Conservation (phyloP, 2,113 vertebrate species). For the Ancistrus triradiatus region DNA sequence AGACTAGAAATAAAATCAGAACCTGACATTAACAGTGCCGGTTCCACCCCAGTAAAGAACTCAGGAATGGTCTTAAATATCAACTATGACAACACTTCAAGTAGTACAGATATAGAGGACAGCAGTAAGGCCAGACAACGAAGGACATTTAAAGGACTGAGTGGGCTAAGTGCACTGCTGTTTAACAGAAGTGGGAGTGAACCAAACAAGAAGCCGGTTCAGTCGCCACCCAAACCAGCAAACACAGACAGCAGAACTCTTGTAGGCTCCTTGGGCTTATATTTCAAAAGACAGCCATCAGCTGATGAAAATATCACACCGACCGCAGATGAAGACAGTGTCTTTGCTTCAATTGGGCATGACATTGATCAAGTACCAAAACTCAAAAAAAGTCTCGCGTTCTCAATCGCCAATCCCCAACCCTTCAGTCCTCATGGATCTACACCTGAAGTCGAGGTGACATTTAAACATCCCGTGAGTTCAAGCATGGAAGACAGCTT, state of each 20-base stretch:
- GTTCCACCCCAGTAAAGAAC: conserved; percentile 6
- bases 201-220: conserved; percentile 8
- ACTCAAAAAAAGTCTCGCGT: conserved; percentile 8
- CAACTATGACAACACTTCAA: conserved; percentile 41
- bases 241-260: conserved; percentile 4
- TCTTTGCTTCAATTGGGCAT: conserved; percentile 13
- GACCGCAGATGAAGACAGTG: conserved; percentile 1
- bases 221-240: not conserved
- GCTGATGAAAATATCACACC: not conserved
- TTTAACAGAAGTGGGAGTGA: conserved; percentile 25
- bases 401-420: conserved; percentile 1
- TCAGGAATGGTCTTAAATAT: conserved; percentile 34
- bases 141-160: conserved; percentile 21
- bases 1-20: conserved; percentile 22
- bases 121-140: not conserved
- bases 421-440: not conserved
- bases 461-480: not conserved
- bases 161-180: conserved; percentile 17
- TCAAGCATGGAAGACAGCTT: conserved; percentile 5
- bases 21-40: conserved; percentile 1
- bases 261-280: not conserved
- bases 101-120: conserved; percentile 40
- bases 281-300: not conserved
- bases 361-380: conserved; percentile 5
- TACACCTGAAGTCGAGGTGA: not conserved